Evolutionary conservation across 2,113 vertebrate genomes (phyloP).

Genomic region (Nothocercus nigrocapillus): DNA sequence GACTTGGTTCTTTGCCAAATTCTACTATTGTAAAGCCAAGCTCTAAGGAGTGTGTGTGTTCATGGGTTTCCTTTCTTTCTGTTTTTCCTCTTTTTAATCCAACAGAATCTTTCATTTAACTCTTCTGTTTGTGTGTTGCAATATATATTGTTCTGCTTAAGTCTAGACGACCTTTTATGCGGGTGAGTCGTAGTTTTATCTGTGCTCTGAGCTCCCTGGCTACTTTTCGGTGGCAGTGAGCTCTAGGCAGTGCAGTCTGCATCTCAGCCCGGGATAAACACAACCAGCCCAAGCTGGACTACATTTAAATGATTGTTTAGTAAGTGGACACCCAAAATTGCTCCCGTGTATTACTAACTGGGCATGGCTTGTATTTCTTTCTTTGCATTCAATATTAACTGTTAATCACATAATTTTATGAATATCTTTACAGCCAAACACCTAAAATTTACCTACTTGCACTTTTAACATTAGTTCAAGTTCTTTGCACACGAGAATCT

Average conservation of each 20-base stretch:
- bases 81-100: neutral
- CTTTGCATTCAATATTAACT: neutral
- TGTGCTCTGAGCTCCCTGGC: neutral
- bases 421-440: neutral
- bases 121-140: neutral
- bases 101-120: neutral
- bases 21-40: neutral
- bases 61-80: accelerated
- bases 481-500: neutral
- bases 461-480: neutral
- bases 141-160: neutral
- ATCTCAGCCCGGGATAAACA: neutral
- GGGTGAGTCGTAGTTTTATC: neutral
- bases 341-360: neutral
- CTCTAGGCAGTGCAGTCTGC: neutral
- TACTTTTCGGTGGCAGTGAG: neutral
- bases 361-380: neutral
- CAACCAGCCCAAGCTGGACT: accelerated
- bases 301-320: neutral
- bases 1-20: neutral
- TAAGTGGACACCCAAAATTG: neutral
- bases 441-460: neutral
- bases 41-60: neutral
- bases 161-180: neutral
- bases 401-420: neutral